phyloP scores from a whole-genome alignment of 2,113 vertebrate genomes.

The Vimba vimba region DNA sequence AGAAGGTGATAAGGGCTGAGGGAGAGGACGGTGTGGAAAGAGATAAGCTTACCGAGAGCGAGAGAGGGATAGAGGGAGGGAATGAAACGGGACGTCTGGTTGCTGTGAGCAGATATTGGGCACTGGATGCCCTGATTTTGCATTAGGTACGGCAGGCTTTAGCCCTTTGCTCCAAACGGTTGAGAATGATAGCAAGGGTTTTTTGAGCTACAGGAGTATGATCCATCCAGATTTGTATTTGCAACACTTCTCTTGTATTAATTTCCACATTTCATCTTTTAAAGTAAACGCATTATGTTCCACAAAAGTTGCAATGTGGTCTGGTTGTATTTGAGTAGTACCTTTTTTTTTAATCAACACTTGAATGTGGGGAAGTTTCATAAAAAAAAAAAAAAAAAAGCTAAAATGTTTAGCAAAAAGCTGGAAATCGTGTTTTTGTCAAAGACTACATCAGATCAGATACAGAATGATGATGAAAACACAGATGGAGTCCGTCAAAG shows the following conservation, averaged over 20 bases:
- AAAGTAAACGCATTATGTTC: background rate
- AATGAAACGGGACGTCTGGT: constrained; percentile 28
- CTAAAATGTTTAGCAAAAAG: no score
- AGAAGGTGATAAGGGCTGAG: constrained; percentile 40
- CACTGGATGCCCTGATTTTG: constrained; percentile 18
- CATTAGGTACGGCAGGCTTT: constrained; percentile 29
- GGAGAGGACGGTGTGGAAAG: constrained; percentile 11
- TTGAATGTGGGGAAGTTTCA: no score
- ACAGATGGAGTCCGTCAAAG: no score
- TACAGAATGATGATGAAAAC: no score
- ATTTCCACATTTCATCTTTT: background rate
- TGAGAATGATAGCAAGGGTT: constrained; percentile 22
- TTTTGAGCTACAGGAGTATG: background rate
- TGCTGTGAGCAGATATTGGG: constrained; percentile 15
- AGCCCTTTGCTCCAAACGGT: constrained; percentile 28
- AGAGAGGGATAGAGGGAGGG: background rate
- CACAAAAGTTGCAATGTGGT: background rate
- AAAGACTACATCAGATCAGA: no score
- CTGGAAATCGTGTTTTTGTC: no score
- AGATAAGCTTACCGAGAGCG: constrained; percentile 8
- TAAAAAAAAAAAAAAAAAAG: no score
- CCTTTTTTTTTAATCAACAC: background rate
- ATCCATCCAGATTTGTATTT: constrained; percentile 4
- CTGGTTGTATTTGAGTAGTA: background rate
- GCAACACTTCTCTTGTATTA: background rate